Conservation (phyloP, 2,888 invertebrate species). For the Cyclophora albipunctata region DNA sequence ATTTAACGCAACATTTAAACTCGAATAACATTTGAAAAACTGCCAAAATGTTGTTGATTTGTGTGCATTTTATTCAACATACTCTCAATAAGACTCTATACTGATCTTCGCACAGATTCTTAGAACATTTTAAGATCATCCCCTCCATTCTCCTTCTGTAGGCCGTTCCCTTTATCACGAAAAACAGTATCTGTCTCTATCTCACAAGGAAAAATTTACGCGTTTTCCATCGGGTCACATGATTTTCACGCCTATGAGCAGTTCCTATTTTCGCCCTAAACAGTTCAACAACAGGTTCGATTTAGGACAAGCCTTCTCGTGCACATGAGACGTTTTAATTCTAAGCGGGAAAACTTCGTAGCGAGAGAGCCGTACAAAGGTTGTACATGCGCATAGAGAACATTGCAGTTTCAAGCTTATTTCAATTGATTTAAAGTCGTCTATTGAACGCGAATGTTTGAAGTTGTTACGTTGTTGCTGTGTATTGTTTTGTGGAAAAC, state of each 20-base stretch:
- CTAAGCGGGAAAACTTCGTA: conserved; percentile 19
- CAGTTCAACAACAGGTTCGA: conserved; percentile 5
- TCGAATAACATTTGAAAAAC: not conserved
- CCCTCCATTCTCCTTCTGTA: conserved; percentile 58
- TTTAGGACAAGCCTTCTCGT: conserved; percentile 17
- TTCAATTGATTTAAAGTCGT: not conserved
- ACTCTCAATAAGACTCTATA: conserved; percentile 17
- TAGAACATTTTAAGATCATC: conserved; percentile 67
- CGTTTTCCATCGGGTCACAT: conserved; percentile 47
- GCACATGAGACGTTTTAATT: conserved; percentile 24
- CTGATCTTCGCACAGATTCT: conserved; percentile 40
- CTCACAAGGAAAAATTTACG: conserved; percentile 60
- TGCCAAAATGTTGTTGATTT: not conserved
- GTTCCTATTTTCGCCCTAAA: conserved; percentile 25
- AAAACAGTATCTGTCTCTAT: conserved; percentile 65
- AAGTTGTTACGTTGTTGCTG: conserved; percentile 22
- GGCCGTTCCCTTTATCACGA: conserved; percentile 68
- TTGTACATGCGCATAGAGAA: not conserved
- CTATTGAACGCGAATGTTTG: not conserved
- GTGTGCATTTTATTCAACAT: not conserved
- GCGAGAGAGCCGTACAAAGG: conserved; percentile 5
- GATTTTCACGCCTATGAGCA: conserved; percentile 36
- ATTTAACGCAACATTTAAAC: conserved; percentile 21
- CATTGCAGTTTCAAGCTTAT: not conserved
- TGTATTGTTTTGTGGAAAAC: conserved; percentile 39